phyloP scores from a whole-genome alignment of 2,888 invertebrate species.

The Volucella zonaria region DNA sequence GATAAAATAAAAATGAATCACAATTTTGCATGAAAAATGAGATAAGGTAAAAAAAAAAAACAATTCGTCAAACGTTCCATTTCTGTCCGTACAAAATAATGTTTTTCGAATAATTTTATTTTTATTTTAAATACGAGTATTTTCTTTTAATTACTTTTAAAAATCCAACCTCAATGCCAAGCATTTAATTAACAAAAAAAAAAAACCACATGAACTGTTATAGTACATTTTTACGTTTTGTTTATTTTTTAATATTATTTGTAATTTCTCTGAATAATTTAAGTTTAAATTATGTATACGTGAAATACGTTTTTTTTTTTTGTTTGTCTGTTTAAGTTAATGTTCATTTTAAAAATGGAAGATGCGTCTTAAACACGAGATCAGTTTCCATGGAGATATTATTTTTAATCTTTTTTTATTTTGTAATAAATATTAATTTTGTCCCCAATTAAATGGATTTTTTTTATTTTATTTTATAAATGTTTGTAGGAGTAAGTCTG shows the following conservation, averaged over 20 bases:
- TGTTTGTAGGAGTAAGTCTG: no score
- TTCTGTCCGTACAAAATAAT: constrained; percentile 33
- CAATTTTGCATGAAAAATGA: constrained; percentile 3
- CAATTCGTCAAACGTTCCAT: constrained; percentile 53
- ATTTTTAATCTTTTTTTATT: constrained; percentile 14
- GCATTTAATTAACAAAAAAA: constrained; percentile 41
- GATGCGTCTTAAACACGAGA: constrained; percentile 15
- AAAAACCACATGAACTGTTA: no score
- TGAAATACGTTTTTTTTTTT: constrained; percentile 25
- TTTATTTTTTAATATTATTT: constrained; percentile 29
- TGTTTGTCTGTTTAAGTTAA: constrained; percentile 20
- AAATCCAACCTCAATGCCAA: constrained; percentile 50
- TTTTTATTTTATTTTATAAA: neutral
- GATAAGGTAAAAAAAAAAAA: neutral
- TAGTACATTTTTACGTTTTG: neutral
- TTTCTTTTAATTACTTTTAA: constrained; percentile 20
- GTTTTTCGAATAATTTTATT: constrained; percentile 1
- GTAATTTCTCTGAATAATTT: constrained; percentile 30
- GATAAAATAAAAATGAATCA: constrained; percentile 23
- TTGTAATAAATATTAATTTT: constrained; percentile 49
- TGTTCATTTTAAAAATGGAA: constrained; percentile 25
- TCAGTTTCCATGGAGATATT: constrained; percentile 9
- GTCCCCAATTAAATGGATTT: neutral
- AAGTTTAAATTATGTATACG: constrained; percentile 48
- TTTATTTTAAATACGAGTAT: constrained; percentile 5